A percentile compares a stretch with the other conserved stretches of the same genome.
Evolutionary conservation across 2,797 vertebrate species (phyloP).

Genomic region (Pterois miles): DNA sequence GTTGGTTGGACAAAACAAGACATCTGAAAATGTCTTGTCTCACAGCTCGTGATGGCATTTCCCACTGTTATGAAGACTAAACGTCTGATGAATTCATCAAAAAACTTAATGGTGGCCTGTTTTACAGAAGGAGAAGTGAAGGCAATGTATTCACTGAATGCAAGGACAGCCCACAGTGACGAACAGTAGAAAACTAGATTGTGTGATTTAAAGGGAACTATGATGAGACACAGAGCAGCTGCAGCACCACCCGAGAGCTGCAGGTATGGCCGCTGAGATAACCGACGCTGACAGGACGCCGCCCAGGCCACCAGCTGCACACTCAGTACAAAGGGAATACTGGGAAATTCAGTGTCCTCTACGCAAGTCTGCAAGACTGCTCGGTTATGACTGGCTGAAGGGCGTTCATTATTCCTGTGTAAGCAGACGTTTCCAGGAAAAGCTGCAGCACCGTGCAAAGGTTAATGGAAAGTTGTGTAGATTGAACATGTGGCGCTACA

Average conservation of each 20-base stretch:
- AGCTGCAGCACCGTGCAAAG: slow-evolving; percentile 24
- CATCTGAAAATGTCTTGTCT: too few species aligned
- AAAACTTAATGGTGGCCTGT: background rate
- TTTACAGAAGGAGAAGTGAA: background rate
- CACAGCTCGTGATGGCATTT: too few species aligned
- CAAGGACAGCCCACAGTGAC: background rate
- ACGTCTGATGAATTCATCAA: background rate
- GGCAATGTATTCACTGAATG: background rate
- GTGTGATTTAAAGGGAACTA: slow-evolving; percentile 11
- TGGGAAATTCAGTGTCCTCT: slow-evolving; percentile 39
- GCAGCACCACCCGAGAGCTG: slow-evolving; percentile 54
- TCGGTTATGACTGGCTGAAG: slow-evolving; percentile 21
- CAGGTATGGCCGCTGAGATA: slow-evolving; percentile 70
- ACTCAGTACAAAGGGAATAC: slow-evolving; percentile 45
- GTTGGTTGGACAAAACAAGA: too few species aligned
- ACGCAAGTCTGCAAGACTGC: background rate
- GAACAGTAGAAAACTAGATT: slow-evolving; percentile 2
- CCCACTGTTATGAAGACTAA: background rate
- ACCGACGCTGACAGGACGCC: slow-evolving; percentile 51
- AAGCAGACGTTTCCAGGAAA: slow-evolving; percentile 62
- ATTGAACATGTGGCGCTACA: slow-evolving; percentile 31
- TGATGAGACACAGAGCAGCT: slow-evolving; percentile 13
- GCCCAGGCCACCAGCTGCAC: slow-evolving; percentile 42
- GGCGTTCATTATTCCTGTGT: slow-evolving; percentile 27
- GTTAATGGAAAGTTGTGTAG: slow-evolving; percentile 41